Base-by-base conservation (phyloP, 2,797 vertebrate genomes). In the Molossus molossus region DNA sequence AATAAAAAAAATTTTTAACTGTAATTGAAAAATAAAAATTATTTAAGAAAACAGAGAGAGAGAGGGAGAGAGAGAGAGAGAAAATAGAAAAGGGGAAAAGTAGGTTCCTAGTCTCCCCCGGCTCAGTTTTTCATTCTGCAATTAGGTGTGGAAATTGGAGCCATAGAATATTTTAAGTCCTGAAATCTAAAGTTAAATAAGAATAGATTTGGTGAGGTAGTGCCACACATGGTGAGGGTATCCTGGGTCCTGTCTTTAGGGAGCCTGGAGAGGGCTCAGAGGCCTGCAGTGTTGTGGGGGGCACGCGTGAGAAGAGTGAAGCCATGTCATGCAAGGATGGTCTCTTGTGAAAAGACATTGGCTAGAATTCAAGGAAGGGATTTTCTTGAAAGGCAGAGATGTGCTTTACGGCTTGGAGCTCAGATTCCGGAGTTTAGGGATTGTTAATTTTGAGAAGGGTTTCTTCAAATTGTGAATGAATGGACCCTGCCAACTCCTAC, bases 61-160 rank as follows among this genome's bases (percentile, higher is more conserved):
- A 37, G 53, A 53, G 55, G 55, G n/a, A 77, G 50, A 21, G 6
- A n/a, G 20, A 20, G 3, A 18, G 48, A 55, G 75, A 23, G n/a
- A 29, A 64, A 75, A 58, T 1, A 48, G 70, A 62, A 55, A 70
- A 60, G 48, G 25, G 4, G 15, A 50, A 90, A 21, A 27, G 58
- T 9, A 62, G 55, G 55, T 45, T 84, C 12, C 23, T 15, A 9
- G 69, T 53, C 27, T 87, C 12, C 25, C 48, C 17, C 29, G 27
- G 17, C 27, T 93, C 57, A 45, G 77, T 88, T 87, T 94, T 76
- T 53, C 27, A 23, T 20, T 91, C 48, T 85, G 65, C 27, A 92
- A 69, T 15, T 87, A 55, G 37, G 5, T n/a, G 6, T 76, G 53
- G 72, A 50, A 72, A 40, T 45, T 23, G 23, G 55, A 50, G 29